Base-by-base conservation (phyloP, 2,113 vertebrate genomes). In the Cranoglanis bouderius region DNA sequence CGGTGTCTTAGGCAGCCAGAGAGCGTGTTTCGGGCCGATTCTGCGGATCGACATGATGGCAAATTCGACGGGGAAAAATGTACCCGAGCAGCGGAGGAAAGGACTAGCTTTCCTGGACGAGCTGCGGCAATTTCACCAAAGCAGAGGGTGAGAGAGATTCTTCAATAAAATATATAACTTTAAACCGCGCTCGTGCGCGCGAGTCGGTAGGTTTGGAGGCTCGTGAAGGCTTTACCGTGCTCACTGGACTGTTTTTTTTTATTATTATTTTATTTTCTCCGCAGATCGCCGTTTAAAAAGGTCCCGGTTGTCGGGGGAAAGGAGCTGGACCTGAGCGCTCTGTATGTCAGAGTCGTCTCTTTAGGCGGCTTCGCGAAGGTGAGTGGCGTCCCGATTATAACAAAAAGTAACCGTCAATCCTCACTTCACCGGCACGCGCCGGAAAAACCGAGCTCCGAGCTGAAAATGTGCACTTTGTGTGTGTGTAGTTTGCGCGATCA, bases 51-150 rank as follows among this genome's bases (percentile, higher is more conserved):
- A 94, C 95, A 97, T 94, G 92, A 99, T 98, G 98, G 97, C 98
- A 95, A 98, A 98, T 96, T 97, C 98, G 97, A 98, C 98, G 96
- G 98, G 97, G 95, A 99, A 99, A 97, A 97, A 97, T 95, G 96
- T 97, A 95, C 97, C 97, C 95, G 98, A 98, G 95, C 98, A 98
- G 95, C 98, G 98, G 94, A 99, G 98, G 96, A 99, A 99, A 96
- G 98, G 98, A 96, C 97, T 97, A 95, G 98, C 98, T 96, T 99
- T 99, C 96, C 97, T 99, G 97, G 98, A 99, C 96, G 98, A 99
- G 98, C 98, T 99, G 98, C 98, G 98, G 98, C 98, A 99, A 97
- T 99, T 99, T 96, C 98, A 99, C 97, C 98, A 98, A 96, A 98
- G 98, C 97, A 96, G 98, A 97, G 98, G 98, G 98, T 99, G 96